phyloP scores from a whole-genome alignment of 1,140 invertebrate species.

The Venustaconcha ellipsiformis region DNA sequence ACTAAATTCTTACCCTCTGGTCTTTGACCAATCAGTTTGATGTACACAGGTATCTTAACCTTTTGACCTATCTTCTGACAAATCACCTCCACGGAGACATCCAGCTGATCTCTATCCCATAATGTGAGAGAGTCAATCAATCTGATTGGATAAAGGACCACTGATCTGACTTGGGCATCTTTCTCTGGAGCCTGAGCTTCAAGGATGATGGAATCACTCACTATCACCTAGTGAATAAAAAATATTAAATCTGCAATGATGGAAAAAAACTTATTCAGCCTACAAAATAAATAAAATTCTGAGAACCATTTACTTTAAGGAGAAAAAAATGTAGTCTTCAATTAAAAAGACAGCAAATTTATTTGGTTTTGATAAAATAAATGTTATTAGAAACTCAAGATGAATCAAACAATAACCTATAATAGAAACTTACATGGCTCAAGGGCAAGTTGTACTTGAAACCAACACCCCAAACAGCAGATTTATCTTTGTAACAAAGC shows the following conservation, averaged over 20 bases:
- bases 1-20: constrained; percentile 46
- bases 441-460: too few species aligned
- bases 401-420: too few species aligned
- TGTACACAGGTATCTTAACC: constrained; percentile 53
- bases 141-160: constrained; percentile 54
- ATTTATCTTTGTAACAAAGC: too few species aligned
- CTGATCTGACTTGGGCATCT: constrained; percentile 42
- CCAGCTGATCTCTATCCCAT: constrained; percentile 56
- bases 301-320: too few species aligned
- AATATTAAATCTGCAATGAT: neutral
- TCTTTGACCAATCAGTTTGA: constrained; percentile 60
- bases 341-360: neutral
- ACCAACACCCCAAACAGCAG: too few species aligned
- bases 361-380: neutral
- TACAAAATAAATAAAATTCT: neutral
- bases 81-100: constrained; percentile 52
- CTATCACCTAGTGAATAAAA: constrained; percentile 43
- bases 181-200: constrained; percentile 50
- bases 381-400: too few species aligned
- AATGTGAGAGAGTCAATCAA: constrained; percentile 49
- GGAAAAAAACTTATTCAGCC: neutral
- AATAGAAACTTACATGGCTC: too few species aligned
- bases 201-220: constrained; percentile 58
- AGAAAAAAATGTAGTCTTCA: neutral
- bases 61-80: constrained; percentile 56